Percentiles rank a stretch among this genome's conserved stretches.
These are phyloP conservation scores for Atherix ibis DNA, from an alignment of 2,888 invertebrate genomes.

Conservation along the genomic window DNA sequence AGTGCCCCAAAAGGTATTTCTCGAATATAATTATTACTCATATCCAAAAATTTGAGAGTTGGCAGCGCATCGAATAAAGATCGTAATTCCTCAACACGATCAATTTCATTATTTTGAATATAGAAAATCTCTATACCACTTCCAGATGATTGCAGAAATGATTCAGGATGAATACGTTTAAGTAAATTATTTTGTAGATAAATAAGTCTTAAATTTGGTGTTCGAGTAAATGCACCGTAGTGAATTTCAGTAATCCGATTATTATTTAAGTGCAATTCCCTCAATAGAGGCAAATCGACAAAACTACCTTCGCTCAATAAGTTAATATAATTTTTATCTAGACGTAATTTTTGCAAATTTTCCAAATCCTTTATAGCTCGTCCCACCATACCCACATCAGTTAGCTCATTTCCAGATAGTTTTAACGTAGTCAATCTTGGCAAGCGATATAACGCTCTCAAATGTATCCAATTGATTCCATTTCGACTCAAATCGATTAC, in stretches of 20 bases:
- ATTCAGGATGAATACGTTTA: constrained; percentile 63
- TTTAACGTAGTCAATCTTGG: constrained; percentile 55
- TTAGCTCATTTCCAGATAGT: constrained; percentile 53
- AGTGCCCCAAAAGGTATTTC: constrained; percentile 64
- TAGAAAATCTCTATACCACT: constrained; percentile 63
- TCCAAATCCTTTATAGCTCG: constrained; percentile 59
- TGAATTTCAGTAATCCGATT: constrained; percentile 61
- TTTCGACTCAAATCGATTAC: constrained; percentile 61
- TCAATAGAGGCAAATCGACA: constrained; percentile 56
- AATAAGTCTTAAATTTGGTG: constrained; percentile 53
- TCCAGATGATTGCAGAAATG: constrained; percentile 57
- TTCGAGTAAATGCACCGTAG: constrained; percentile 65
- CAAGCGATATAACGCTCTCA: constrained; percentile 50
- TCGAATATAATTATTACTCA: constrained; percentile 60
- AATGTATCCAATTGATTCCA: constrained; percentile 61
- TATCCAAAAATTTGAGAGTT: constrained; percentile 57
- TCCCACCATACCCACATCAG: constrained; percentile 69
- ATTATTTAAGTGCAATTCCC: constrained; percentile 48
- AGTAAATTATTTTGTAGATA: constrained; percentile 65
- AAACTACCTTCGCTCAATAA: constrained; percentile 61
- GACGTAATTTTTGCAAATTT: constrained; percentile 48
- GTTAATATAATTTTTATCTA: constrained; percentile 57
- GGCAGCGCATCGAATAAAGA: constrained; percentile 63
- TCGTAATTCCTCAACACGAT: constrained; percentile 55
- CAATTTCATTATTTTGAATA: constrained; percentile 60